Conservation (phyloP, 2,113 vertebrate genomes). For the Casuarius casuarius region DNA sequence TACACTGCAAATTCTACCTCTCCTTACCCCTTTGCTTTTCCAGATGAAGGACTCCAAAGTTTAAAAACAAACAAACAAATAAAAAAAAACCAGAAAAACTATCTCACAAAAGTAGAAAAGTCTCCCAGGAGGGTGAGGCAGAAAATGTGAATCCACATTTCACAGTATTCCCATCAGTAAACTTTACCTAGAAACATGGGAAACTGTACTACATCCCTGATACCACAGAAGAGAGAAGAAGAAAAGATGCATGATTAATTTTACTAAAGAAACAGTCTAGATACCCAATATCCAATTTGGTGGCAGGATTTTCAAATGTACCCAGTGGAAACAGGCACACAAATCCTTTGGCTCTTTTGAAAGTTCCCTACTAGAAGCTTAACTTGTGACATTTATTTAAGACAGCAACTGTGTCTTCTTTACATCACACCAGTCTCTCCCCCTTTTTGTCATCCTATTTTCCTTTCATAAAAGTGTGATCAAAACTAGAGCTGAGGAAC, state of each 20-base stretch:
- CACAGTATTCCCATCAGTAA: slow-evolving; percentile 1
- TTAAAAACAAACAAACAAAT: neutral
- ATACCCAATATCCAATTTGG: neutral
- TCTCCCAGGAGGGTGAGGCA: neutral
- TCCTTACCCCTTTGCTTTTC: slow-evolving; percentile 3
- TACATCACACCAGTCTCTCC: neutral
- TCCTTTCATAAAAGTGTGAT: neutral
- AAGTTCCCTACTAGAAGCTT: slow-evolving; percentile 9
- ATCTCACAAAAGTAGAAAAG: neutral
- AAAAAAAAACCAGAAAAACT: neutral
- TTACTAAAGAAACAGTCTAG: neutral
- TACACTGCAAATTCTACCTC: slow-evolving; percentile 22
- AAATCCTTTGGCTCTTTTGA: neutral
- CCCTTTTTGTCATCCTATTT: neutral
- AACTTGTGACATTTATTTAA: neutral
- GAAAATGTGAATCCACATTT: slow-evolving; percentile 24
- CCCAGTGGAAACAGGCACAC: neutral
- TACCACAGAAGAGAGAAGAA: neutral
- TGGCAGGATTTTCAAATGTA: slow-evolving; percentile 23
- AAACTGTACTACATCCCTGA: neutral
- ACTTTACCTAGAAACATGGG: neutral
- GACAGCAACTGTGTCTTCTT: neutral
- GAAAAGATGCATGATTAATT: neutral
- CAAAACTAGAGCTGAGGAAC: slow-evolving; percentile 36
- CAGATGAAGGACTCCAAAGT: slow-evolving; percentile 11